Evolutionary conservation across 2,797 vertebrate genomes (phyloP).

Genomic region (Ambastaia sidthimunki): DNA sequence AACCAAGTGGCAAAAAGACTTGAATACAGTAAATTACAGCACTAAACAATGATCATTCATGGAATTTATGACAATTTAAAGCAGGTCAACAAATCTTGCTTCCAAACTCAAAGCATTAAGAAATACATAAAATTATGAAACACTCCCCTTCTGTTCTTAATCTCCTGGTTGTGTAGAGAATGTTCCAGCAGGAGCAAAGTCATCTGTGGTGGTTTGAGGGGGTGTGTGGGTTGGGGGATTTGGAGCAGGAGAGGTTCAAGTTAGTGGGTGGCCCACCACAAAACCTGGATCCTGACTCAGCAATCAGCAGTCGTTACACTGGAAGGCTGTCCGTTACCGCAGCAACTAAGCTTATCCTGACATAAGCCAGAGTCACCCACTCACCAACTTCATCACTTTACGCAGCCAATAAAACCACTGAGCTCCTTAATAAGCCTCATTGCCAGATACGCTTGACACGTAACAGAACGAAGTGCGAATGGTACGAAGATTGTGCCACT

Average conservation of each 20-base stretch:
- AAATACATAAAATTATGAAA: conserved; percentile 36
- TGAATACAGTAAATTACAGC: conserved; percentile 41
- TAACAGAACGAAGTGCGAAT: conserved; percentile 21
- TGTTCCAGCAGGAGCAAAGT: conserved; percentile 17
- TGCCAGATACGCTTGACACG: conserved; percentile 6
- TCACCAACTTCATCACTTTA: conserved; percentile 59
- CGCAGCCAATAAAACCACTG: conserved; percentile 64
- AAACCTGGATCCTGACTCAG: conserved; percentile 71
- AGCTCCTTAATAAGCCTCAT: conserved; percentile 32
- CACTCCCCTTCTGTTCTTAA: conserved; percentile 30
- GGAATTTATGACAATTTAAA: conserved; percentile 35
- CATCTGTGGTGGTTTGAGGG: conserved; percentile 59
- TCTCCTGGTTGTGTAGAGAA: conserved; percentile 27
- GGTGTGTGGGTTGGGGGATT: conserved; percentile 43
- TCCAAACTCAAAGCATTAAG: conserved; percentile 26
- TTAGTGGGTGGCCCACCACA: conserved; percentile 70
- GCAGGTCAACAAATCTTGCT: conserved; percentile 21
- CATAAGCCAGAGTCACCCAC: conserved; percentile 59
- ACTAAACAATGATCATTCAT: conserved; percentile 28
- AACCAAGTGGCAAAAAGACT: conserved; percentile 29
- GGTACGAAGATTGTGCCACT: background rate
- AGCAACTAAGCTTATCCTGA: conserved; percentile 58
- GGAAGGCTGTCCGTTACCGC: conserved; percentile 46
- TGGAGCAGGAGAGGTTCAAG: conserved; percentile 62
- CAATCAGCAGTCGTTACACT: conserved; percentile 55